Conservation (phyloP, 2,113 vertebrate genomes). For the Montifringilla adamsi region DNA sequence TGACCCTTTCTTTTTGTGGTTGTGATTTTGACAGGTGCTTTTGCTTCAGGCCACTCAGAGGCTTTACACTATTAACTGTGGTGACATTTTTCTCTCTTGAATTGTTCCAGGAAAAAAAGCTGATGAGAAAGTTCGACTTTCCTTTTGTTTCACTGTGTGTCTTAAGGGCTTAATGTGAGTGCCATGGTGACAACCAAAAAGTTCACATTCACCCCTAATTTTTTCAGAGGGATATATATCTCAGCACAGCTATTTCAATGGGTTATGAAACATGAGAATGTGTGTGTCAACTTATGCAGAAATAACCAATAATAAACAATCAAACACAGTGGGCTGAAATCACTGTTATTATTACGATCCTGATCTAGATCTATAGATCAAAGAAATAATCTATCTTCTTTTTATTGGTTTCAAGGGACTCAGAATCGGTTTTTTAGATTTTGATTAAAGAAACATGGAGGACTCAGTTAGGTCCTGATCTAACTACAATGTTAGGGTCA, state of each 20-base stretch:
- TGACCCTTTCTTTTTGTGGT: constrained; percentile 21
- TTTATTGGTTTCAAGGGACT: background rate
- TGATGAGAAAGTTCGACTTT: constrained; percentile 11
- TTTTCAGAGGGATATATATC: background rate
- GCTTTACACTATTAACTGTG: constrained; percentile 41
- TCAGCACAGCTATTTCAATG: background rate
- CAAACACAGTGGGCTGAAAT: background rate
- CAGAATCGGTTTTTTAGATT: background rate
- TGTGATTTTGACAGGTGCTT: constrained; percentile 35
- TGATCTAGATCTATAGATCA: background rate
- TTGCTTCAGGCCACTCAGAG: constrained; percentile 50
- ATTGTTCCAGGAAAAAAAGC: constrained; percentile 10
- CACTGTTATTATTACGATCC: background rate
- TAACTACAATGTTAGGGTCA: background rate
- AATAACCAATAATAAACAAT: background rate
- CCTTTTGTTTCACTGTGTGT: constrained; percentile 2
- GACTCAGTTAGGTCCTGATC: background rate
- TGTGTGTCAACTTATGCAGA: background rate
- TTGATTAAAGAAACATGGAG: background rate
- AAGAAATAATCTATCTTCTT: background rate
- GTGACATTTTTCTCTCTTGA: constrained; percentile 54
- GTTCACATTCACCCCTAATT: background rate
- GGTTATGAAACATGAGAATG: background rate
- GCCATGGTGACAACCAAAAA: background rate
- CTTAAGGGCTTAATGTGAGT: constrained; percentile 11